Evolutionary conservation across 2,113 vertebrate genomes (phyloP), one percentile per base, ranked within the genome.

Genomic region (Toxotes chatareus): DNA sequence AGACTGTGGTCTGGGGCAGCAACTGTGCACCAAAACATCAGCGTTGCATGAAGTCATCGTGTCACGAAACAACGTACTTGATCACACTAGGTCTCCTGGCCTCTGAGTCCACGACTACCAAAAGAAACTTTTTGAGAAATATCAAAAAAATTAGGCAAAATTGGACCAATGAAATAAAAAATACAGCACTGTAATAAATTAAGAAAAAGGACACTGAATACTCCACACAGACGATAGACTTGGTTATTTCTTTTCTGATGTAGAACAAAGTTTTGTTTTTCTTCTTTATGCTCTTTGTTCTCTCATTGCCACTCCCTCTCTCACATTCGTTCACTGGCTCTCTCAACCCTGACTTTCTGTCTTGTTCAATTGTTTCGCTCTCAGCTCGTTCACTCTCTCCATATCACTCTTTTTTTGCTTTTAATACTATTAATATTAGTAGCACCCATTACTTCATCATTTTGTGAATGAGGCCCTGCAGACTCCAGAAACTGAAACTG

Each of bases 21-120:
- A 49, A 84, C 31, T 56, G 19, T 38, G 40, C 57, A 59, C 17
- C 68, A 69, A 79, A 80, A 73, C 70, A 11, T 63, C 53, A 23
- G 42, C 31, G 2, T 51, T 38, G 47, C 53, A 76, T 76, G 23
- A 32, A 57, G 66, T 67, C 64, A 57, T 74, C 38, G 6, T 0
- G 6, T 80, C 57, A 73, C 0, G 13, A 77, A 46, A 61, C 0
- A 1, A 27, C 4, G 2, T 27, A 17, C 2, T 75, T 82, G 51
- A 80, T 78, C 65, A 66, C 38, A 55, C 51, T 32, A 65, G 63
- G 31, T 69, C 42, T 56, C 31, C 38, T 53, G 49, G 44, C 17
- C 17, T 23, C 31, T 17, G 47, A 59, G 21, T 23, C 44, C 47
- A 23, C 1, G 23, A n/a, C 11, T 7, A 21, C 13, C 38, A 69